These are phyloP conservation scores for Chloroceryle aenea DNA, from an alignment of 2,113 vertebrate species.

Conservation along the genomic window DNA sequence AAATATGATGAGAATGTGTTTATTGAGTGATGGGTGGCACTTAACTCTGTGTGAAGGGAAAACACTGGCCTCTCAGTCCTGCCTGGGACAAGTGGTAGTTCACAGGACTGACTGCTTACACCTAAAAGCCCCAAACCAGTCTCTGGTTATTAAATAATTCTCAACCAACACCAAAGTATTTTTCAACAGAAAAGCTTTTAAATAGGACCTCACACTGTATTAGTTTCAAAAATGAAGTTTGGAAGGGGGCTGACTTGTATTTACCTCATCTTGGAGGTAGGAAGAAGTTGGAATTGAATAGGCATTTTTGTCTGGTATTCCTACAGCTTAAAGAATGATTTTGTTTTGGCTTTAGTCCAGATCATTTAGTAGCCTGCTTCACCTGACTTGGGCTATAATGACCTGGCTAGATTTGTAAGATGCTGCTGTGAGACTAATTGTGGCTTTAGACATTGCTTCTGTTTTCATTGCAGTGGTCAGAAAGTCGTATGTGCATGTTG, in stretches of 20 bases:
- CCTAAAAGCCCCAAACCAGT: not conserved
- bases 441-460: not conserved
- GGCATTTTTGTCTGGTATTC: not conserved
- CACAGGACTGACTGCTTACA: not conserved
- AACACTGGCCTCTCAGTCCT: not conserved
- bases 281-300: not conserved
- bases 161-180: not conserved
- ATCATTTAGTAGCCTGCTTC: not conserved
- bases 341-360: not conserved
- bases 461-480: not conserved
- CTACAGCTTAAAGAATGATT: not conserved
- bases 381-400: not conserved
- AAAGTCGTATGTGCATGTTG: not conserved
- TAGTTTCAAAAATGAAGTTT: not conserved
- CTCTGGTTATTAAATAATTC: not conserved
- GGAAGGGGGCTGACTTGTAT: not conserved
- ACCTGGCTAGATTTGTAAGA: not conserved
- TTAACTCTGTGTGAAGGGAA: not conserved
- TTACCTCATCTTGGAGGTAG: not conserved
- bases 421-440: not conserved
- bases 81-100: not conserved
- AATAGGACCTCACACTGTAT: not conserved
- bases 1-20: not conserved
- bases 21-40: not conserved
- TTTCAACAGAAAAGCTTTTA: not conserved